Base-by-base conservation (phyloP, 1,140 invertebrate genomes). In the Sweltsa coloradensis region DNA sequence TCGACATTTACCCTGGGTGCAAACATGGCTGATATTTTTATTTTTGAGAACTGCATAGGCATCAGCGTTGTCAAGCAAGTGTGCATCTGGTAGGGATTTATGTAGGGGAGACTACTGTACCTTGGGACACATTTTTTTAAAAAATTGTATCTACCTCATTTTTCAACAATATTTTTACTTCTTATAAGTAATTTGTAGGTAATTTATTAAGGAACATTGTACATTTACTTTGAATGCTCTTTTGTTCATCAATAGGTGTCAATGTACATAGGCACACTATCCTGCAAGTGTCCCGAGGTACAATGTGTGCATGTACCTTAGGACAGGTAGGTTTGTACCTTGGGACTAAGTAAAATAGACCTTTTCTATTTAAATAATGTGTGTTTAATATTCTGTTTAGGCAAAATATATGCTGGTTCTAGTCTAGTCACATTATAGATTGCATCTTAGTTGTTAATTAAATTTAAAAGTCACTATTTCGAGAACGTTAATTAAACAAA, bases 71-170 rank as follows among this genome's bases (percentile, higher is more conserved):
- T n/a, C n/a, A n/a, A n/a, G n/a, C n/a, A n/a, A n/a, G n/a, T n/a
- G n/a, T n/a, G n/a, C n/a, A n/a, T n/a, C n/a, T n/a, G n/a, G n/a
- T n/a, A n/a, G n/a, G n/a, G n/a, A n/a, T n/a, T n/a, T n/a, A n/a
- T n/a, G n/a, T 37, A 37, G 36, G 36, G 36, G 36, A 37, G 36
- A 16, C 23, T 22, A 16, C 23, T 37, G n/a, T 37, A 37, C 36
- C 36, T 37, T 37, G 36, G 36, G 36, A 37, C 36, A 37, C 36
- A 19, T 37, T 37, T 37, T n/a, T n/a, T n/a, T n/a, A n/a, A n/a
- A 37, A 37, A 37, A n/a, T 9, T 19, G 23, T 19, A 37, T 4
- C 18, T 4, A 37, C n/a, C 23, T 5, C 5, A 19, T 5, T 37
- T 31, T 31, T 9, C 9, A 11, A 11, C n/a, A 11, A 16, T 19